Evolutionary conservation across 2,113 vertebrate genomes (phyloP).

Genomic region (Halichoerus grypus): DNA sequence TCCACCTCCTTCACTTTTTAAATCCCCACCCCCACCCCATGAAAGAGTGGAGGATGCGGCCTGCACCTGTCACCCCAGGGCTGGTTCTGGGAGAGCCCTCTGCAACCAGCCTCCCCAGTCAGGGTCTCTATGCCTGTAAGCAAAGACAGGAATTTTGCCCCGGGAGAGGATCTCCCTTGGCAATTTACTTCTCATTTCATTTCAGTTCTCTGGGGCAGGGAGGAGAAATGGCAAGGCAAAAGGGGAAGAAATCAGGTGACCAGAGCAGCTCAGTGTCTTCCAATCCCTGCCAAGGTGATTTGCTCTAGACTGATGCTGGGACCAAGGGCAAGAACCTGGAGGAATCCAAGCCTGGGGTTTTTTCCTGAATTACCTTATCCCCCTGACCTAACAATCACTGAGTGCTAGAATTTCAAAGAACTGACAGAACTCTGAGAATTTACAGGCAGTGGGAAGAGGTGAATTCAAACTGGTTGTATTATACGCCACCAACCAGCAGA

Average conservation of each 20-base stretch:
- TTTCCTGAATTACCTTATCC: not conserved
- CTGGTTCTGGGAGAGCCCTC: slow-evolving; percentile 80
- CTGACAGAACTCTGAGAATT: not conserved
- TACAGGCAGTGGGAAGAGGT: not conserved
- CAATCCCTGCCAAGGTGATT: not conserved
- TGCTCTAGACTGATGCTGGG: not conserved
- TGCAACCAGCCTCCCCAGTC: slow-evolving; percentile 33
- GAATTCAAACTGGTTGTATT: not conserved
- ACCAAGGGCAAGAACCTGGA: not conserved
- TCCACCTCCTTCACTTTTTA: slow-evolving; percentile 46
- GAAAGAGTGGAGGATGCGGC: not conserved
- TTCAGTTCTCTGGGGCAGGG: slow-evolving; percentile 32
- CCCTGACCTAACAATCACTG: not conserved
- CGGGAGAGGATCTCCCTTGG: slow-evolving; percentile 64
- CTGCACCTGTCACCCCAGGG: slow-evolving; percentile 65
- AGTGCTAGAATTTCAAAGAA: not conserved
- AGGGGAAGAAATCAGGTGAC: not conserved
- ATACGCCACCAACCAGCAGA: not conserved
- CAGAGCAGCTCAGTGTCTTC: not conserved
- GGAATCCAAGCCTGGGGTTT: not conserved
- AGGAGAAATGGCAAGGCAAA: not conserved
- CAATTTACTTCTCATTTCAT: slow-evolving; percentile 70
- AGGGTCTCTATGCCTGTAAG: slow-evolving; percentile 57
- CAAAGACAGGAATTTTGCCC: slow-evolving; percentile 78
- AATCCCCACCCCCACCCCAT: not conserved